Evolutionary conservation across 1,140 invertebrate genomes (phyloP).

Genomic region (Coelopa frigida): DNA sequence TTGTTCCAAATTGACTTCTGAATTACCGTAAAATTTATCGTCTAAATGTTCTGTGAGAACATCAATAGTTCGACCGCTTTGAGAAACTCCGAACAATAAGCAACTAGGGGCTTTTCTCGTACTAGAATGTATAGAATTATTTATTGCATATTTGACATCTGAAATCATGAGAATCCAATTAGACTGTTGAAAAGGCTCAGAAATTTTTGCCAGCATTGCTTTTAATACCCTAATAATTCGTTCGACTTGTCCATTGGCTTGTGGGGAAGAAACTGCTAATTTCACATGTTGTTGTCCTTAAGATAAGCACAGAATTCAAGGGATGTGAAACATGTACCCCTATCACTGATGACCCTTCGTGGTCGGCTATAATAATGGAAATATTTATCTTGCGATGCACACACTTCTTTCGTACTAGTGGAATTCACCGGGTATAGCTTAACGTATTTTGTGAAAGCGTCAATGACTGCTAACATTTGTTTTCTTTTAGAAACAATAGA

Average conservation of each 20-base stretch:
- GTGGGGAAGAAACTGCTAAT: too few species aligned
- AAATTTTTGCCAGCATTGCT: conserved; percentile 3
- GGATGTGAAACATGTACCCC: conserved; percentile 11
- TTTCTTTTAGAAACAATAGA: conserved; percentile 33
- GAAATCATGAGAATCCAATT: conserved; percentile 1
- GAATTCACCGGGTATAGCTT: conserved; percentile 10
- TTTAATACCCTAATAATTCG: too few species aligned
- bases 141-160: conserved; percentile 4
- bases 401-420: conserved; percentile 21
- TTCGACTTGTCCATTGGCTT: too few species aligned
- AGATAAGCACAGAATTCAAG: conserved; percentile 2
- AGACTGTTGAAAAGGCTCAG: neutral
- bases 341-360: neutral
- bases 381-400: conserved; percentile 19
- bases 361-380: conserved; percentile 13
- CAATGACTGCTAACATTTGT: conserved; percentile 42
- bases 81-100: conserved; percentile 5
- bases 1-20: too few species aligned
- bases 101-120: neutral
- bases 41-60: neutral
- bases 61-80: neutral
- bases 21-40: too few species aligned
- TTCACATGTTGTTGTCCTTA: too few species aligned
- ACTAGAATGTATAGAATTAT: neutral
- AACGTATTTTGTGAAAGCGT: conserved; percentile 24